Evolutionary conservation across 2,888 invertebrate species (phyloP), one percentile per base, ranked within the genome.

Genomic region (Drosophila anomelani): DNA sequence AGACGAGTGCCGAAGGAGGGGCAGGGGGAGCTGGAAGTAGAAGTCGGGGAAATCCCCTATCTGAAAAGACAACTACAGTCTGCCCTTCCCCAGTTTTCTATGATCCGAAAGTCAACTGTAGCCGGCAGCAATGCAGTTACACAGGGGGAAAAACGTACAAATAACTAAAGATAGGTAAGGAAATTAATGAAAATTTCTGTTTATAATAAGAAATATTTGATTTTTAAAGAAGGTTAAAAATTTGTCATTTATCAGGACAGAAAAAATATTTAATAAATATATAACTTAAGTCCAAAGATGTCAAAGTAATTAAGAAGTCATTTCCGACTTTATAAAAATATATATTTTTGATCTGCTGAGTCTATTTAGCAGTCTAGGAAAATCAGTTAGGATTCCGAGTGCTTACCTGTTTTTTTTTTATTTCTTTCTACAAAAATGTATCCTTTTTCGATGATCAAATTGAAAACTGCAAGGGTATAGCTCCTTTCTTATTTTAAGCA

Each of bases 1-100:
- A 81, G 96, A 78, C 64, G 44, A 67, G 67, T 47, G 7, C 23
- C 26, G 39, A 9, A 9, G 32, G 34, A 12, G 54, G 36, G 10
- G 26, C 26, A n/a, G n/a, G 7, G 34, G 43, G 41, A 6, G 12
- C 12, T 13, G n/a, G 13, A n/a, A 55, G 49, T 17, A 20, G 17
- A 39, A 36, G 15, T 13, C 13, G 61, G 34, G 43, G 60, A 39
- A 17, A 36, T 43, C 62, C 23, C 43, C 76, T 72, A 78, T 70
- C 83, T 53, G 36, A 78, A 75, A 79, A 80, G 79, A 80, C 79
- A 77, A 77, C 70, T 51, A 53, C 53, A 13, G 46, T 17, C 20
- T 29, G 23, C 34, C 26, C 46, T 12, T 47, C 17, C 17, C 59
- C 43, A 29, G 9, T 29, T 43, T 36, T 39, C 49, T 38, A 57